Evolutionary conservation across 2,113 vertebrate species (phyloP).

Genomic region (Aix galericulata): DNA sequence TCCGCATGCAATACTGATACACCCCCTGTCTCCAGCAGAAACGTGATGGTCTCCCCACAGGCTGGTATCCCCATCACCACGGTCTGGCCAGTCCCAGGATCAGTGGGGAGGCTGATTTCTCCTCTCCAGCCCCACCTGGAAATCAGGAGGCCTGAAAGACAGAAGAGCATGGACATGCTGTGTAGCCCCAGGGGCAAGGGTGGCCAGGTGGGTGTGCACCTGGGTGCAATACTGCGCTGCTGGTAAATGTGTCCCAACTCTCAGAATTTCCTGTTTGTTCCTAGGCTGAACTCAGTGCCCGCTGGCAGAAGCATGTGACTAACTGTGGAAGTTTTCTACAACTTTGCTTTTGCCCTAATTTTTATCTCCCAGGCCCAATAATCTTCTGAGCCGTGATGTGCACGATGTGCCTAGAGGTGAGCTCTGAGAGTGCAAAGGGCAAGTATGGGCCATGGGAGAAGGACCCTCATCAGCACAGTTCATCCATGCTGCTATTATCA

Average conservation of each 20-base stretch:
- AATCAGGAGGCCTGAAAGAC: neutral
- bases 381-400: neutral
- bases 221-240: neutral
- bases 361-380: neutral
- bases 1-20: fast-evolving
- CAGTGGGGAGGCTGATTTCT: fast-evolving
- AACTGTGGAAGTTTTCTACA: neutral
- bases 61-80: neutral
- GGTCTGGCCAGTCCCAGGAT: fast-evolving
- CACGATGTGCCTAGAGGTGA: neutral
- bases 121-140: neutral
- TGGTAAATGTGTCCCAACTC: neutral
- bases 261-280: neutral
- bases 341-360: neutral
- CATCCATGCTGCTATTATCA: fast-evolving
- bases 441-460: neutral
- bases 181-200: fast-evolving
- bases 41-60: fast-evolving
- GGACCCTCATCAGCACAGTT: neutral
- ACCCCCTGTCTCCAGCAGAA: neutral
- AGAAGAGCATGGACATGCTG: too few species aligned
- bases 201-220: fast-evolving
- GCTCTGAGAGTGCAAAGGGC: neutral
- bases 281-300: neutral
- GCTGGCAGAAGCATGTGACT: neutral